Percentiles rank a stretch among this genome's conserved stretches.
These are phyloP conservation scores for Muntiacus reevesi DNA, from an alignment of 2,113 vertebrate species.

Conservation along the genomic window DNA sequence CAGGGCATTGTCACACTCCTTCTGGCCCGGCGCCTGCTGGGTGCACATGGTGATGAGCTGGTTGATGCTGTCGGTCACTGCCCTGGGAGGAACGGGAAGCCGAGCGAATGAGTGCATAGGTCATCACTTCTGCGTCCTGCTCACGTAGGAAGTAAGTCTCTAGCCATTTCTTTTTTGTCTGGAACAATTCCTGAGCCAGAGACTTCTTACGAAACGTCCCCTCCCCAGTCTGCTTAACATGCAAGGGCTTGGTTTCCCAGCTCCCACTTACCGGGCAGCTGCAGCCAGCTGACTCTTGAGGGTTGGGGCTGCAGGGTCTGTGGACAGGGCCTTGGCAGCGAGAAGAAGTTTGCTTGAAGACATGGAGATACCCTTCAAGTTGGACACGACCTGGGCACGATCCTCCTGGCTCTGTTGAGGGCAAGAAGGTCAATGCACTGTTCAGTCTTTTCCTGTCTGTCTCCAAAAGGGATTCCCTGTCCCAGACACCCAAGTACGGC, in stretches of 20 bases:
- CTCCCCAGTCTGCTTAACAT: neutral
- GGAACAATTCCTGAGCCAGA: neutral
- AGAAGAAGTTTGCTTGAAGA: conserved; percentile 97
- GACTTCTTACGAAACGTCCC: neutral
- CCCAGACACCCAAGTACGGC: neutral
- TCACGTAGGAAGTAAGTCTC: neutral
- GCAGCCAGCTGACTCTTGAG: conserved; percentile 97
- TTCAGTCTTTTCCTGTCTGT: neutral
- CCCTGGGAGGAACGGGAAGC: conserved; percentile 76
- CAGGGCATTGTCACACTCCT: conserved; percentile 96
- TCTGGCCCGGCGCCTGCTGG: conserved; percentile 96
- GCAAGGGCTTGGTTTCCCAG: neutral
- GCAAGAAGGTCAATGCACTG: neutral
- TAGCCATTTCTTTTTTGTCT: neutral
- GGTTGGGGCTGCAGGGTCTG: conserved; percentile 93
- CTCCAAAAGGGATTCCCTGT: conserved; percentile 20
- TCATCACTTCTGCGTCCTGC: neutral
- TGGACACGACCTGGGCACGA: conserved; percentile 93
- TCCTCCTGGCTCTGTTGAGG: conserved; percentile 90
- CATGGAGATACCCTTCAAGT: conserved; percentile 98
- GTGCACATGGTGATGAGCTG: conserved; percentile 99
- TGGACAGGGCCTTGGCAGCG: conserved; percentile 95
- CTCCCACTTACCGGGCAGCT: conserved; percentile 87
- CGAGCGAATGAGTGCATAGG: neutral
- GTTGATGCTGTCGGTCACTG: conserved; percentile 97